Base-by-base conservation (phyloP, 2,797 vertebrate genomes). In the Sorex maritimensis region DNA sequence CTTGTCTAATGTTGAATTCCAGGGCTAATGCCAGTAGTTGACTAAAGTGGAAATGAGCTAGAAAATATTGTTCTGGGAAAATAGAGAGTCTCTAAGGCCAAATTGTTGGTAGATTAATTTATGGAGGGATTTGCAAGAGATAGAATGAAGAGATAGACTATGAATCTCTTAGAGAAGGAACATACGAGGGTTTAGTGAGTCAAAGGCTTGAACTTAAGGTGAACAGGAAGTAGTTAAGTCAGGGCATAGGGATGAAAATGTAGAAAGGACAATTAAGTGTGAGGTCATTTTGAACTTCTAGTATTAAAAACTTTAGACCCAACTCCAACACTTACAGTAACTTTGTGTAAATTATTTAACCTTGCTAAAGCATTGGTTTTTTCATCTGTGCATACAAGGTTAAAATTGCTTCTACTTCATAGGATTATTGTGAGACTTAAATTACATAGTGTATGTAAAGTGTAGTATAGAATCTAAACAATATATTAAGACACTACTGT, bases 381-480 rank as follows among this genome's bases (percentile, higher is more conserved):
- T 86, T 82, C 21, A 30, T 77, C 24, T 49, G n/a, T 88, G 74
- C 83, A 94, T 77, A 72, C 28, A 86, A 86, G 71, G 65, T 75
- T 44, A 93, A 89, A 94, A 77, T 77, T 61, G 21, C 55, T 1
- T 92, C 34, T 68, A 12, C 41, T 17, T 89, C 24, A 65, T 72
- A 86, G 49, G 80, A 21, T 94, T 93, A 90, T 74, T 82, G 9
- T 28, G 73, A 95, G 17, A 81, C 88, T 52, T 75, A 81, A 81
- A 78, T 80, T 38, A 58, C 26, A 41, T 80, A 73, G 61, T 81
- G 1, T 77, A 63, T 68, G 14, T 79, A 79, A 89, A 95, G 21
- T 23, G 19, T 81, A 81, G 86, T 61, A 94, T 28, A 88, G 92
- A 71, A 26, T 38, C 61, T 74, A 61, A 12, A 78, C 82, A 86